Base-by-base conservation (phyloP, 2,888 invertebrate species). In the Eudasyphora cyanicolor region DNA sequence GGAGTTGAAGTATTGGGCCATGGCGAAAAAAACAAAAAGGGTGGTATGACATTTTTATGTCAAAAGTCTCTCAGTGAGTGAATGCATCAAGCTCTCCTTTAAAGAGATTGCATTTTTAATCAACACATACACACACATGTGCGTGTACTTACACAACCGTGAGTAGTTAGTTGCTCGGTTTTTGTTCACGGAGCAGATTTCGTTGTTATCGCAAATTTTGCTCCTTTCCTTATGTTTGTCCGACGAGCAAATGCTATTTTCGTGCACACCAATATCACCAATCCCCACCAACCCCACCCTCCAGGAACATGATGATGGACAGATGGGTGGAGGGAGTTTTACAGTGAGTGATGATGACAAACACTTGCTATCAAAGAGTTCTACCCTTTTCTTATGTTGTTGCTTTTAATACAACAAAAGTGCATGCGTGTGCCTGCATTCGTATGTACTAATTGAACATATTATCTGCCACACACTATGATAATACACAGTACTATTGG, bases 351-450 rank as follows among this genome's bases (percentile, higher is more conserved):
- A n/a, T n/a, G n/a, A 8, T 8, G 45, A 45, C n/a, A 12, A 45
- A 45, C 14, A 45, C 45, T 14, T 45, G 14, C 45, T n/a, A n/a
- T 45, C 12, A 14, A 8, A 45, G 7, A 51, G 21, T 32, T 29
- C 29, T n/a, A n/a, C 14, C 10, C 35, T 54, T 17, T 10, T 64
- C 35, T 1, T 62, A 14, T 60, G 24, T 35, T 6, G 24, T 79
- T 75, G 24, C 19, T 71, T 71, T 5, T 49, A 76, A 67, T 73
- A 69, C 45, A 70, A 62, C 51, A 71, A 77, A 74, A 82, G 74
- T 82, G 74, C 78, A 78, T 78, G 78, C 78, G 75, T 82, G 78
- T 70, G 74, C 42, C 38, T 82, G 78, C 82, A 82, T 78, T 76
- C 2, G 45, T 45, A 32, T 32, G 32, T 32, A 45, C 27, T 80